Conservation (phyloP, 2,888 invertebrate species). For the Unio pictorum region DNA sequence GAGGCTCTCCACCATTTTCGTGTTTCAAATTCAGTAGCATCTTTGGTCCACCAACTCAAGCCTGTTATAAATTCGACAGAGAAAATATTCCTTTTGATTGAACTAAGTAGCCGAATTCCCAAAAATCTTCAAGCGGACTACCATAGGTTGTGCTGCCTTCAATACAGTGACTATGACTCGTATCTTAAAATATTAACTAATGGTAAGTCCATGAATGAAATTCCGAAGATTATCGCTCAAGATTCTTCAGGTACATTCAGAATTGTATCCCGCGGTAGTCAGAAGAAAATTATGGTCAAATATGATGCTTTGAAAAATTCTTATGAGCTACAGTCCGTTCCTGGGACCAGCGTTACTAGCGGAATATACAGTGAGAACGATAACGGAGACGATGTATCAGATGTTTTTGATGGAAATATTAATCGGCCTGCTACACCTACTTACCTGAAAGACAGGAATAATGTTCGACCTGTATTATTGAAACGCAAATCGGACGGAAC, state of each 20-base stretch:
- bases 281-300: constrained; percentile 39
- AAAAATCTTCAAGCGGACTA: constrained; percentile 51
- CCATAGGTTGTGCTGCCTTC: constrained; percentile 54
- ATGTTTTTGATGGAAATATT: constrained; percentile 16
- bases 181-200: constrained; percentile 50
- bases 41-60: constrained; percentile 51
- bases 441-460: constrained; percentile 28
- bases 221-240: constrained; percentile 49
- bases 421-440: constrained; percentile 17
- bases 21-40: constrained; percentile 49
- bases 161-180: constrained; percentile 53
- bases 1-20: constrained; percentile 57
- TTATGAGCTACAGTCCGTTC: constrained; percentile 38
- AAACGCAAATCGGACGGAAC: constrained; percentile 51
- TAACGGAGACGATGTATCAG: constrained; percentile 28
- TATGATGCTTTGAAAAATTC: constrained; percentile 37
- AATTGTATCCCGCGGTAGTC: constrained; percentile 52
- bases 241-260: constrained; percentile 54
- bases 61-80: constrained; percentile 52
- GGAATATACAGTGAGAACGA: constrained; percentile 47
- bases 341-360: constrained; percentile 50
- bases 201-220: constrained; percentile 39
- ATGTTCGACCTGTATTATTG: constrained; percentile 44
- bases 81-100: constrained; percentile 55
- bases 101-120: constrained; percentile 51